A percentile compares a stretch with the other conserved stretches of the same genome.
phyloP scores from a whole-genome alignment of 2,797 vertebrate species.

The Mus minutoides region DNA sequence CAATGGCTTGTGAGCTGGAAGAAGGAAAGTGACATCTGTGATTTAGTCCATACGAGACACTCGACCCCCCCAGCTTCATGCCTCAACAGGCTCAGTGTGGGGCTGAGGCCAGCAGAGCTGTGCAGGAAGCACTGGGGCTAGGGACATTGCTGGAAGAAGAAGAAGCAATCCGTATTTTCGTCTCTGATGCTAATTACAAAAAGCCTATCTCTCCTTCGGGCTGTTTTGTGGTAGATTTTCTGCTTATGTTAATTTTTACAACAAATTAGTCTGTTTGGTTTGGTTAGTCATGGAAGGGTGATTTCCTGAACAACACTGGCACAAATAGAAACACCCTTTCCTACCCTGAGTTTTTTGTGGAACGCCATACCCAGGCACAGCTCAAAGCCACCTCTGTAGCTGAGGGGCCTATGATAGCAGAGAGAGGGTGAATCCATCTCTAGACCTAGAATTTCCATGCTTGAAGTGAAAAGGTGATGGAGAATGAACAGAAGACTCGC shows the following conservation, averaged over 20 bases:
- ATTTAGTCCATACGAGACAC: conserved; percentile 66
- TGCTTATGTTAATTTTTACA: conserved; percentile 63
- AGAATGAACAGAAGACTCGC: conserved; percentile 8
- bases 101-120: conserved; percentile 30
- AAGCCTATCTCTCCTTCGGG: background rate
- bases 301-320: conserved; percentile 9
- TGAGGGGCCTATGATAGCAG: background rate
- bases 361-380: background rate
- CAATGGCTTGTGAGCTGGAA: conserved; percentile 55
- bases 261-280: conserved; percentile 55
- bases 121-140: conserved; percentile 2
- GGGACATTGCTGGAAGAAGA: background rate
- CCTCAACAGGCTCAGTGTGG: conserved; percentile 62
- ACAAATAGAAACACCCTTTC: background rate
- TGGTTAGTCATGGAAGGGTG: conserved; percentile 32
- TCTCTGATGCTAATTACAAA: conserved; percentile 45
- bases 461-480: background rate
- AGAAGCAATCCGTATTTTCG: conserved; percentile 12
- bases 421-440: background rate
- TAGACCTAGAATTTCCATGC: background rate
- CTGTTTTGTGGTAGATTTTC: conserved; percentile 54
- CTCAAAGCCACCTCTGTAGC: background rate
- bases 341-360: background rate
- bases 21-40: conserved; percentile 65
- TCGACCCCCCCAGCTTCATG: conserved; percentile 70